phyloP scores from a whole-genome alignment of 2,113 vertebrate genomes.

The Actenoides lindsayi region DNA sequence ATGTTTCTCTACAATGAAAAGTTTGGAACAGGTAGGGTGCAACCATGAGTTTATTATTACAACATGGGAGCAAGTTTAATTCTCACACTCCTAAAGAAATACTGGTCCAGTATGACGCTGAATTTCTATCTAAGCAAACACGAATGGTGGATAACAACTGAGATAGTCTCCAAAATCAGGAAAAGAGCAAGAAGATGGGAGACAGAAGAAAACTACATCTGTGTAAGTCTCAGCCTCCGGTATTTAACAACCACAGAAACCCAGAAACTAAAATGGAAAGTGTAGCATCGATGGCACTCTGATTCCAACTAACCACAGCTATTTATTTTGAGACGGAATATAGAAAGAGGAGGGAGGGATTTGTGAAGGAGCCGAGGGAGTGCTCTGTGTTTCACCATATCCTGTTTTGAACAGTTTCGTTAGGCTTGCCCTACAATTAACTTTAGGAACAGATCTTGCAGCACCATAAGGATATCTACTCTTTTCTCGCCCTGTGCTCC shows the following conservation, averaged over 20 bases:
- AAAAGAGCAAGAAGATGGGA: not conserved
- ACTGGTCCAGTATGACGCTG: not conserved
- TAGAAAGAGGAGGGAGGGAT: not conserved
- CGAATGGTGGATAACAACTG: not conserved
- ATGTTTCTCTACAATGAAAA: not conserved
- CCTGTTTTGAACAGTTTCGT: conserved; percentile 62
- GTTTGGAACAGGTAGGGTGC: not conserved
- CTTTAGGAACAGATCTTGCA: conserved; percentile 28
- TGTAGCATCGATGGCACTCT: not conserved
- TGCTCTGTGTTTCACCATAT: conserved; percentile 51
- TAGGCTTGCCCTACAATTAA: conserved; percentile 40
- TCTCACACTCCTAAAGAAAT: not conserved
- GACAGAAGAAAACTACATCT: not conserved
- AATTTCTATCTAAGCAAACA: not conserved
- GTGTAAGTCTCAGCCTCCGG: not conserved
- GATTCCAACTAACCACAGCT: not conserved
- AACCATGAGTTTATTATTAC: not conserved
- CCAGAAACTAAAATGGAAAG: not conserved
- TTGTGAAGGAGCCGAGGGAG: not conserved
- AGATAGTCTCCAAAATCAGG: not conserved
- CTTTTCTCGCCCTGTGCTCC: not conserved
- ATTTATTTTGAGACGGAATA: conserved; percentile 5
- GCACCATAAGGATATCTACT: conserved; percentile 29
- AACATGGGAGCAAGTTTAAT: not conserved
- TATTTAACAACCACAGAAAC: not conserved